Evolutionary conservation across 1,140 invertebrate genomes (phyloP), one percentile per base, ranked within the genome.

Genomic region (Penaeus chinensis): DNA sequence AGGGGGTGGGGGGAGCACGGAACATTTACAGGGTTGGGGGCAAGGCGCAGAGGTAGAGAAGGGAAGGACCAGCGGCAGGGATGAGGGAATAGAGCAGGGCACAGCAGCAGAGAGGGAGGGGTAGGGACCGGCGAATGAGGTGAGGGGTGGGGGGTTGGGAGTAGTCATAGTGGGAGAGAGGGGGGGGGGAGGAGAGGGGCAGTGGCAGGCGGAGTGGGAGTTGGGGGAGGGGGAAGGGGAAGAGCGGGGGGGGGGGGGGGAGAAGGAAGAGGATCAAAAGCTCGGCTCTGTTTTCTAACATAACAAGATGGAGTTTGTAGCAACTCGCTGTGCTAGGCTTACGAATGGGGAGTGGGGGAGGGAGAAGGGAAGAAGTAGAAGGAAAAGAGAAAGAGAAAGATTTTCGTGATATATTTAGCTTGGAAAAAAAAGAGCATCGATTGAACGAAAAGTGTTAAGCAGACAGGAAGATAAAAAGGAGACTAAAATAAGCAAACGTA

Each of bases 331-430:
- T 54, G 54, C 54, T 54, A 54, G 54, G 54, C 54, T 54, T 54
- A 54, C 54, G 54, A 54, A 54, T 54, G 54, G 54, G 54, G 54
- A 16, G 16, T 16, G 62, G 63, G 22, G 32, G 61, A 13, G 10
- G 54, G 54, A 1, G 10, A 13, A 54, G 16, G 11, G 54, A 13
- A 16, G 54, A 47, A 47, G 4, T 2, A 18, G 20, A 61, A 19
- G 62, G 37, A 37, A 47, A 27, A 69, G 62, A 47, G 63, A 27
- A 65, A 74, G 82, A n/a, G 82, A 71, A 69, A 76, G 69, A 71
- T 32, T 60, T 27, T 16, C 18, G 54, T 24, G 42, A 7, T 20
- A 54, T 0, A 54, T 54, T 54, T 54, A 54, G 11, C 7, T 47
- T 1, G 10, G 10, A 54, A 13, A 13, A 54, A 54, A 54, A 54